Evolutionary conservation across 2,797 vertebrate genomes (phyloP), one percentile per base, ranked within the genome.

Genomic region (Platyrinchus mystaceus): DNA sequence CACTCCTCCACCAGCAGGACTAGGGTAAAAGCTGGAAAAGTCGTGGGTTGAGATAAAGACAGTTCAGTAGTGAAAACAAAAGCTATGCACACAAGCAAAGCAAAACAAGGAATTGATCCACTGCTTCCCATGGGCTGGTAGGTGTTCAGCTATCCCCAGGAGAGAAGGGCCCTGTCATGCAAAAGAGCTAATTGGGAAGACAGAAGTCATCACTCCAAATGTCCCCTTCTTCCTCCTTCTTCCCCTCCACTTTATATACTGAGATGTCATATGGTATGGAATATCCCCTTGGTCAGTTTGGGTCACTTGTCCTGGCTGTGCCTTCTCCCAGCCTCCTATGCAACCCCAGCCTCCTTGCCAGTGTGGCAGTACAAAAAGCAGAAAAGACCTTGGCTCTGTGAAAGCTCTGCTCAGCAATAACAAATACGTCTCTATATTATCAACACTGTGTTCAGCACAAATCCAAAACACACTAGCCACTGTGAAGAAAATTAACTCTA

Each of bases 41-140:
- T 47, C 1, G 1, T 0, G 0, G n/a, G 6, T 27, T 30, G 59
- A 59, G 22, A 47, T 28, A 23, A 46, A 59, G 22, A 18, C 26
- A 71, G 26, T 32, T 78, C 52, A 41, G 12, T 21, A 71, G 11
- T 22, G 32, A 73, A 44, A 53, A 27, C 7, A 39, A 44, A 64
- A 58, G 26, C 24, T 13, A 27, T 1, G 6, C 28, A 39, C 21
- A 52, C 10, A 34, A 39, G 14, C 24, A 58, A 71, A 59, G 10
- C 14, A 64, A 71, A 50, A 12, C 34, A 37, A 53, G 19, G 30
- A 78, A 66, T 36, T 59, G 50, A 52, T 52, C 78, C 26, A 28
- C 59, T 66, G 22, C 26, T 66, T 78, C 52, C 59, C 1, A 0
- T 52, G 39, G 26, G 20, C 28, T 22, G 37, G 19, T 44, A 71